A percentile compares a stretch with the other conserved stretches of the same genome.
Evolutionary conservation across 2,797 vertebrate species (phyloP).

Genomic region (Aulostomus chinensis): DNA sequence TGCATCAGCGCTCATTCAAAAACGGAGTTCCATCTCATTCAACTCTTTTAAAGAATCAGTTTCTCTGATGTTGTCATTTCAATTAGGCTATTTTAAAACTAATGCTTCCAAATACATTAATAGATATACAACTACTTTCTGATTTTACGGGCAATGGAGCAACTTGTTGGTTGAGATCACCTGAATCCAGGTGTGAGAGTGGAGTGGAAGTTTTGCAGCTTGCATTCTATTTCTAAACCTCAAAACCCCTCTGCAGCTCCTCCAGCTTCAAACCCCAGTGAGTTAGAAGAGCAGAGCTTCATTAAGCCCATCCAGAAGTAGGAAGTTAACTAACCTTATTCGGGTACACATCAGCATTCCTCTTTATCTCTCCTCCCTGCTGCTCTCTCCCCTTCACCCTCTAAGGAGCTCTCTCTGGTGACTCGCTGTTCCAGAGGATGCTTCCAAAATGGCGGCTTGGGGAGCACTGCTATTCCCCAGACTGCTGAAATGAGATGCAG

Average conservation of each 20-base stretch:
- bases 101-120: too few relatives aligned
- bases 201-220: slow-evolving; percentile 10
- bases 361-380: slow-evolving; percentile 23
- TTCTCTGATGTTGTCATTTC: too few relatives aligned
- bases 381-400: slow-evolving; percentile 24
- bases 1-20: too few relatives aligned
- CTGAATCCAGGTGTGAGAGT: slow-evolving; percentile 21
- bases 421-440: slow-evolving; percentile 60
- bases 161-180: slow-evolving; percentile 5
- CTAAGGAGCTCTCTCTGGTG: slow-evolving; percentile 44
- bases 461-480: slow-evolving; percentile 68
- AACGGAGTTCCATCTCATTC: too few relatives aligned
- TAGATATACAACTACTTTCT: too few relatives aligned
- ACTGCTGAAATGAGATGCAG: slow-evolving; percentile 55
- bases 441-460: slow-evolving; percentile 69
- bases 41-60: too few relatives aligned
- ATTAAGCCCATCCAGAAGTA: slow-evolving; percentile 40
- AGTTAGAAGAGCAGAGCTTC: slow-evolving; percentile 38
- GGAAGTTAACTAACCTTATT: slow-evolving; percentile 58
- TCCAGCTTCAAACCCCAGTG: slow-evolving; percentile 7
- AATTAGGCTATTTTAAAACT: too few relatives aligned
- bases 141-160: background rate
- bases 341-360: slow-evolving; percentile 38
- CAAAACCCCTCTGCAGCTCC: slow-evolving; percentile 12
- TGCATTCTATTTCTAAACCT: slow-evolving; percentile 28